phyloP scores from a whole-genome alignment of 1,140 invertebrate species.

The roundworm (Caenorhabditis elegans) region WBcel235 BX284606.5:4222501-4223000 shows the following conservation, averaged over 20 bases:
- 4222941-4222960: neutral
- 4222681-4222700: slow-evolving; percentile 20
- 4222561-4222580: neutral
- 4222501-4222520: neutral
- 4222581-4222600: neutral
- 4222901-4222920: neutral
- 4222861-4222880: neutral
- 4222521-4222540: neutral
- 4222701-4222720: neutral
- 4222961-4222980: no score
- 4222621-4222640: neutral
- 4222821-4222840: neutral
- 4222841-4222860: neutral
- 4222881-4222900: neutral
- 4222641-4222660: slow-evolving; percentile 4
- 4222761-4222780: neutral
- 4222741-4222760: neutral
- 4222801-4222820: neutral
- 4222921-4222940: neutral
- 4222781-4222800: neutral
- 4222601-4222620: neutral
- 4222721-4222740: neutral
- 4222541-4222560: neutral
- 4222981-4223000: neutral
- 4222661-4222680: neutral